Percentiles rank a stretch among this genome's conserved stretches.
Conservation (phyloP, 1,140 invertebrate genomes). For the Palaemon carinicauda region DNA sequence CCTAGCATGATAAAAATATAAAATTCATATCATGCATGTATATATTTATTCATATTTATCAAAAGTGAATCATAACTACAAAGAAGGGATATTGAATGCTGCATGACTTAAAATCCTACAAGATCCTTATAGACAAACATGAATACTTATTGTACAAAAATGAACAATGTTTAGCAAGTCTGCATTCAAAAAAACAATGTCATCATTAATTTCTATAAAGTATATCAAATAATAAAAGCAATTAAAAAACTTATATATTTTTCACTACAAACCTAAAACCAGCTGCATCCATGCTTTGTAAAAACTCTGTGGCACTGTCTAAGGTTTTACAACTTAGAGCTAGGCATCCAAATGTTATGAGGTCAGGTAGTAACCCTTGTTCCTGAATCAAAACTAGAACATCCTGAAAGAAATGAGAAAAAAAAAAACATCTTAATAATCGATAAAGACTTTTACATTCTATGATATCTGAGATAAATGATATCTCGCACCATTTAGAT, state of each 20-base stretch:
- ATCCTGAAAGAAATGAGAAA: slow-evolving; percentile 19
- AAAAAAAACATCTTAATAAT: not conserved
- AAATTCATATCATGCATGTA: not conserved
- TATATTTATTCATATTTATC: not conserved
- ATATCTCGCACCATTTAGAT: no score
- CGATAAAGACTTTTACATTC: not conserved
- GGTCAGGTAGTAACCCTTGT: slow-evolving; percentile 72
- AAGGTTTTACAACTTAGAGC: slow-evolving; percentile 77
- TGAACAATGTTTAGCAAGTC: no score
- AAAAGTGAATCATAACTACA: no score
- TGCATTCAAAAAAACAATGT: no score
- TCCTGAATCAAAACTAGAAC: slow-evolving; percentile 71
- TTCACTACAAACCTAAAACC: slow-evolving; percentile 7
- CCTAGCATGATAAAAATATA: not conserved
- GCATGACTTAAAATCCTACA: not conserved
- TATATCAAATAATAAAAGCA: no score
- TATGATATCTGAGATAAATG: no score
- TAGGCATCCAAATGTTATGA: slow-evolving; percentile 86
- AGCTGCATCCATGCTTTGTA: slow-evolving; percentile 72
- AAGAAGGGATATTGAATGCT: not conserved
- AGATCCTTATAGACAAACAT: not conserved
- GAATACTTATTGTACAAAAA: no score
- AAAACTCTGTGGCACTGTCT: slow-evolving; percentile 71
- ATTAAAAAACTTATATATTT: not conserved
- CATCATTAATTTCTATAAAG: no score